Percentiles rank a stretch among this genome's conserved stretches.
Evolutionary conservation across 2,113 vertebrate genomes (phyloP).

Genomic region (Mola mola): DNA sequence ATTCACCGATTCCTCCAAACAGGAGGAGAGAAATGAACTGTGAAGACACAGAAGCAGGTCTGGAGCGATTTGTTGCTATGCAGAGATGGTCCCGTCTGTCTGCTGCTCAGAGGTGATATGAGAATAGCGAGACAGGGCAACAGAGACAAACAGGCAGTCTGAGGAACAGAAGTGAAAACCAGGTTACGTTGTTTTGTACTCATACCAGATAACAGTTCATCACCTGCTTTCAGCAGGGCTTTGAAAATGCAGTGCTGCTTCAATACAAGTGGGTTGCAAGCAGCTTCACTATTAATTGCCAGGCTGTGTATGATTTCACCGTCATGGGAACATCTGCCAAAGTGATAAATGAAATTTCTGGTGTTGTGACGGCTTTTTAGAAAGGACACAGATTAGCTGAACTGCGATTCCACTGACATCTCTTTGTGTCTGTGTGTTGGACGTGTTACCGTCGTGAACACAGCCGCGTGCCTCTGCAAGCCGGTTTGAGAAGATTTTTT

Average conservation of each 20-base stretch:
- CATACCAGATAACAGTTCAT: not conserved
- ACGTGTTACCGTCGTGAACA: constrained; percentile 17
- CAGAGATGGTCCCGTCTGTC: constrained; percentile 24
- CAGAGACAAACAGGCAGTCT: not conserved
- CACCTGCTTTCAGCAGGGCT: not conserved
- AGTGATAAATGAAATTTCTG: no score
- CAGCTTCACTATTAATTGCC: no score
- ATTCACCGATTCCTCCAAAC: not conserved
- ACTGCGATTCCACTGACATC: constrained; percentile 9
- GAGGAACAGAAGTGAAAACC: not conserved
- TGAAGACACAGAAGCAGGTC: not conserved
- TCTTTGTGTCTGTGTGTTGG: constrained; percentile 7
- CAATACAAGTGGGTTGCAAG: no score
- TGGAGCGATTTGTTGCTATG: constrained; percentile 28
- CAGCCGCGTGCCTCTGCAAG: constrained; percentile 4
- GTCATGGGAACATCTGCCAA: no score
- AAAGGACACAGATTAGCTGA: no score
- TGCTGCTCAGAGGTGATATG: constrained; percentile 25
- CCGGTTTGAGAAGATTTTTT: constrained; percentile 10
- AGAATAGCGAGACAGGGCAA: constrained; percentile 36
- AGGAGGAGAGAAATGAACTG: not conserved
- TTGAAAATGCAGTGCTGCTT: not conserved
- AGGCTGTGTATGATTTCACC: no score
- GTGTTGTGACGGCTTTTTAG: no score
- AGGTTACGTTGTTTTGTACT: not conserved